Evolutionary conservation across 1,140 invertebrate genomes (phyloP), one percentile per base, ranked within the genome.

Genomic region (Drosophila ironensis): DNA sequence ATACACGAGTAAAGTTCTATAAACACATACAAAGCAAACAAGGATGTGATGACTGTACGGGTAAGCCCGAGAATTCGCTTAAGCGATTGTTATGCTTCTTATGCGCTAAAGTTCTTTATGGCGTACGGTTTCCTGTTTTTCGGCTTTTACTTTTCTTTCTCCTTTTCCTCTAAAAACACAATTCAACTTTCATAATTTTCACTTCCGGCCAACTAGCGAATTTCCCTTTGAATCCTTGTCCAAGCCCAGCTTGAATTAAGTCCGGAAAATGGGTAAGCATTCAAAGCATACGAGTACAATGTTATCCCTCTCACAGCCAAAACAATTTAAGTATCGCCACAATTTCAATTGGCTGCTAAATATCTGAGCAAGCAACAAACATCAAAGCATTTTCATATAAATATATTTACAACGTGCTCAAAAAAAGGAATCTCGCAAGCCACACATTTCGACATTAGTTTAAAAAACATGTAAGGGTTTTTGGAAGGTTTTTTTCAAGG

Each of bases 21-120:
- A n/a, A n/a, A n/a, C n/a, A n/a, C n/a, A n/a, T 25, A 37, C 16
- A 53, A 33, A 33, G 35, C 51, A 42, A 63, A 46, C 50, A 47
- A 24, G 59, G 59, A 61, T 61, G 59, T 63, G 56, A 61, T 61
- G 59, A 63, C 59, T 63, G 59, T 63, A 63, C 59, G 59, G 54
- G 54, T 47, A 47, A 60, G 53, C 22, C 53, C 59, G 12, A 17
- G 17, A 63, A 63, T 16, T 60, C 40, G 33, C 22, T 38, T 38
- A 47, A 61, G 59, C 54, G 59, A 38, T 47, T 60, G 37, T 45
- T 54, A 57, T 47, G 56, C 59, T 47, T 47, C 56, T 61, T 61
- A 40, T 33, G 56, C 37, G 35, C 25, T 25, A 20, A 44, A 57
- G 52, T 60, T 60, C 38, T 60, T 50, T 50, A 50, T 38, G 47